phyloP scores from a whole-genome alignment of 2,797 vertebrate genomes.

The Jordanella pulchra region DNA sequence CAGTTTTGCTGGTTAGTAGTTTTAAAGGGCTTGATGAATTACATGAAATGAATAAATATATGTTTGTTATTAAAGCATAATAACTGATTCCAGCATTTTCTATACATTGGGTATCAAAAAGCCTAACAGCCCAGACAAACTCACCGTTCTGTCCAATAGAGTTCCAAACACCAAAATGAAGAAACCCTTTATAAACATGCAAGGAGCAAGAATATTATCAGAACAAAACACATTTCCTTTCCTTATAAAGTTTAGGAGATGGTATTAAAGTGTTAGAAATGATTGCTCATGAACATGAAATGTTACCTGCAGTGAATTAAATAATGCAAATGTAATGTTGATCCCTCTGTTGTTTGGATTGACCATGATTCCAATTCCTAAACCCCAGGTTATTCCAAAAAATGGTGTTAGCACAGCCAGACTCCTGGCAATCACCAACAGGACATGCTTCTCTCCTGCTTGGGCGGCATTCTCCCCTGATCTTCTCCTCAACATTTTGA shows the following conservation, averaged over 20 bases:
- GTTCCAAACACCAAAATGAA: constrained; percentile 75
- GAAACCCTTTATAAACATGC: constrained; percentile 63
- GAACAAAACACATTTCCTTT: neutral
- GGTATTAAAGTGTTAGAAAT: neutral
- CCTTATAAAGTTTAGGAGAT: neutral
- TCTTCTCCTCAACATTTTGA: constrained; percentile 83
- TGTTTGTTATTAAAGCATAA: neutral
- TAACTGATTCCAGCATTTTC: neutral
- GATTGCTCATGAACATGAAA: neutral
- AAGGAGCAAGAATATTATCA: neutral
- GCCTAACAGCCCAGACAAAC: neutral
- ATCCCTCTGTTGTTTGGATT: constrained; percentile 13
- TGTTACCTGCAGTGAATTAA: constrained; percentile 71
- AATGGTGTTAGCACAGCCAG: constrained; percentile 88
- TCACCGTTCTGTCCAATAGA: constrained; percentile 68
- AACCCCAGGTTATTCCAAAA: constrained; percentile 91
- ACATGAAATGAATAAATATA: neutral
- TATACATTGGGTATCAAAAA: neutral
- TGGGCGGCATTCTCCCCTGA: constrained; percentile 70
- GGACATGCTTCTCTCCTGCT: constrained; percentile 74
- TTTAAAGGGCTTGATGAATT: neutral
- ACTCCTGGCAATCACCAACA: constrained; percentile 84
- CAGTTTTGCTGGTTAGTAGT: neutral
- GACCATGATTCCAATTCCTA: constrained; percentile 80
- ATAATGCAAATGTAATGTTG: constrained; percentile 70